Evolutionary conservation across 2,113 vertebrate species (phyloP).

Genomic region (Cottus gobio): DNA sequence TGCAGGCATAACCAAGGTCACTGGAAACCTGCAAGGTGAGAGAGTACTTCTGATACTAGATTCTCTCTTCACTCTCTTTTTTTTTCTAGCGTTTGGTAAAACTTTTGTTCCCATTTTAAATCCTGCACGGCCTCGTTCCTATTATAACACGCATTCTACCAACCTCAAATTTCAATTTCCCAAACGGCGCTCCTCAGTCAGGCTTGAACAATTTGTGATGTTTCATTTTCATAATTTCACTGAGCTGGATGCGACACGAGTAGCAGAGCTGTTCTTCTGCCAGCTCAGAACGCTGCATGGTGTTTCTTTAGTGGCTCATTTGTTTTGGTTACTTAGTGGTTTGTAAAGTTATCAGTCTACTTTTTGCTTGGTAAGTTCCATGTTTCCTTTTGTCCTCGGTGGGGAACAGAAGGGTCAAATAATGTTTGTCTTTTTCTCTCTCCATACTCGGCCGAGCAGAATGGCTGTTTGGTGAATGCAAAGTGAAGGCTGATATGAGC

Average conservation of each 20-base stretch:
- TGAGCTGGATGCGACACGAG: background rate
- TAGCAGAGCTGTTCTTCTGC: slow-evolving; percentile 1
- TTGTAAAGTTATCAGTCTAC: background rate
- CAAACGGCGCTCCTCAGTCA: slow-evolving; percentile 27
- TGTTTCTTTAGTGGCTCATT: background rate
- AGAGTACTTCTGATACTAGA: no score
- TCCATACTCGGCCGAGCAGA: background rate
- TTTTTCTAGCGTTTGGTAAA: background rate
- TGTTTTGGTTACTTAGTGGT: no score
- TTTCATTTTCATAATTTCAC: slow-evolving; percentile 17
- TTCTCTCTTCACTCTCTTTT: background rate
- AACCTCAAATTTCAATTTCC: slow-evolving; percentile 27
- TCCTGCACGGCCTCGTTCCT: slow-evolving; percentile 4
- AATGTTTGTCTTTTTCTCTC: background rate
- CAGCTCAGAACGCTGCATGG: background rate
- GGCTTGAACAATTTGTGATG: slow-evolving; percentile 28
- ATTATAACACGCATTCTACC: slow-evolving; percentile 13
- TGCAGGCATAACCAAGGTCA: background rate
- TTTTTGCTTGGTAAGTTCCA: background rate
- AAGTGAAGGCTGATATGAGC: background rate
- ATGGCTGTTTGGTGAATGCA: background rate
- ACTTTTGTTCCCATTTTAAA: background rate
- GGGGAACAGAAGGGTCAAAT: background rate
- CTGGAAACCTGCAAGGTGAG: background rate
- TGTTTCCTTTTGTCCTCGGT: background rate